phyloP scores from a whole-genome alignment of 2,797 vertebrate genomes.

The Todus mexicanus region DNA sequence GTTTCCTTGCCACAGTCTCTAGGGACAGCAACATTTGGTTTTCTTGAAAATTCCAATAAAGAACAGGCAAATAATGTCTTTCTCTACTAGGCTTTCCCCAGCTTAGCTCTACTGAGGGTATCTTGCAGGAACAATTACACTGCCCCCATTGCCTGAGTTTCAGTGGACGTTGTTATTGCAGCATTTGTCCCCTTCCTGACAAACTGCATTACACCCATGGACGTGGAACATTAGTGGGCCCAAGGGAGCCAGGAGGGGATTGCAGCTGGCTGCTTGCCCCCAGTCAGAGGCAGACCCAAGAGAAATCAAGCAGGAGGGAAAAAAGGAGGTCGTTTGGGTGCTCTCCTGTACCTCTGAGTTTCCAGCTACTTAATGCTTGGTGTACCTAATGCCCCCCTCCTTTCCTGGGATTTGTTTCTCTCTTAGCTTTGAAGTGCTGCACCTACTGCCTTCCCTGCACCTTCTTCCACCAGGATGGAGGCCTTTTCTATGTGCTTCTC shows the following conservation, averaged over 20 bases:
- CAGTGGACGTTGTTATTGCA: slow-evolving; percentile 66
- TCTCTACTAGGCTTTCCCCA: slow-evolving; percentile 7
- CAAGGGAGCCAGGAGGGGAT: slow-evolving; percentile 48
- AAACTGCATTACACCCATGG: slow-evolving; percentile 70
- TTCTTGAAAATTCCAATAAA: slow-evolving; percentile 75
- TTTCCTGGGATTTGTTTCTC: slow-evolving; percentile 20
- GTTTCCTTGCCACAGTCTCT: slow-evolving; percentile 36
- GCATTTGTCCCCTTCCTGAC: slow-evolving; percentile 74
- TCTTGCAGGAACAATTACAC: slow-evolving; percentile 68
- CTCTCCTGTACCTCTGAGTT: slow-evolving; percentile 22
- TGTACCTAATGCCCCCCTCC: slow-evolving; percentile 22
- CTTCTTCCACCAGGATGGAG: not conserved
- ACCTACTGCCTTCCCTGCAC: not conserved
- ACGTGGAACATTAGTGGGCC: slow-evolving; percentile 51
- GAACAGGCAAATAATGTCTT: slow-evolving; percentile 67
- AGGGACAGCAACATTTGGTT: slow-evolving; percentile 65
- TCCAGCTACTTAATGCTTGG: not conserved
- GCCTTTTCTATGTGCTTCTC: not conserved
- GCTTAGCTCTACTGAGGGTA: not conserved
- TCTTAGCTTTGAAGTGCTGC: not conserved
- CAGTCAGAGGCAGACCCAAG: not conserved
- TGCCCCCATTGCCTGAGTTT: not conserved
- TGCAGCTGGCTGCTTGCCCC: slow-evolving; percentile 11
- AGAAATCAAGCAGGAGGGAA: not conserved
- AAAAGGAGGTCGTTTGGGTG: not conserved